Evolutionary conservation across 2,888 invertebrate species (phyloP).

Genomic region (Nephrotoma flavescens): DNA sequence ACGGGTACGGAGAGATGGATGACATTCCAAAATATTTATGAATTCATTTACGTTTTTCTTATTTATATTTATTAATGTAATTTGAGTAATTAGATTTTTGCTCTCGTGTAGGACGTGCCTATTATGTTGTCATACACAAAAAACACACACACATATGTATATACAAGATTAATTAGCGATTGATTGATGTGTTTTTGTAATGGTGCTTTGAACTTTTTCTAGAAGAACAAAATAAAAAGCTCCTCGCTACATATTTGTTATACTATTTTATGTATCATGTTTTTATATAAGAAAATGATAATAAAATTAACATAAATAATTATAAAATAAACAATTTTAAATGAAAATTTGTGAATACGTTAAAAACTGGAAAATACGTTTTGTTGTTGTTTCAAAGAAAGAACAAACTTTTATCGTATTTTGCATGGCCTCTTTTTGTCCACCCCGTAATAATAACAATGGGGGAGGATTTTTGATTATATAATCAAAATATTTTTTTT

Average conservation of each 20-base stretch:
- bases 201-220: not conserved
- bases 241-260: not conserved
- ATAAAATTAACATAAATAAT: not conserved
- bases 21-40: not conserved
- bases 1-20: not conserved
- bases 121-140: not conserved
- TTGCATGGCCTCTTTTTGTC: not conserved
- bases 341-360: not conserved
- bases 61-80: not conserved
- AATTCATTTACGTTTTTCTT: not conserved
- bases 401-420: not conserved
- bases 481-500: not conserved
- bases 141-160: not conserved
- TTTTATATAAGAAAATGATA: not conserved
- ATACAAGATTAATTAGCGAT: not conserved
- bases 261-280: not conserved
- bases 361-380: not conserved
- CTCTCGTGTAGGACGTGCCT: not conserved
- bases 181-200: not conserved
- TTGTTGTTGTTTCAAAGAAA: not conserved
- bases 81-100: not conserved
- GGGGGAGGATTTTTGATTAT: not conserved
- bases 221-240: not conserved
- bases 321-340: not conserved
- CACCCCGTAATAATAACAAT: not conserved